Base-by-base conservation (phyloP, 1,140 invertebrate species). In the Calosoma granatense region DNA sequence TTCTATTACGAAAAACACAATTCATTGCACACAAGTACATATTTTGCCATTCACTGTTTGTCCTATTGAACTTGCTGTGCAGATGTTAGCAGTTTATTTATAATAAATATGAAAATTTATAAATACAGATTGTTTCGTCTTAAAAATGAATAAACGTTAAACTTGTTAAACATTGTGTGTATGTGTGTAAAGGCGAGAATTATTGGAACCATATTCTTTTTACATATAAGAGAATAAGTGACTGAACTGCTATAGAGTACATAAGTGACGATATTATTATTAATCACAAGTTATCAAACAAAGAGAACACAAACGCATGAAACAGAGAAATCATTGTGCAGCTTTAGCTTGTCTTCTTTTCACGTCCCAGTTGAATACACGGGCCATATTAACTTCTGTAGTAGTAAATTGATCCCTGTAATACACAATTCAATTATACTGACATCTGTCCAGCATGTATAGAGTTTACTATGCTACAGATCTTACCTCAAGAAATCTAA, bases 361-460 rank as follows among this genome's bases (percentile, higher is more conserved):
- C 0, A 97, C 90, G 76, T 95, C 88, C 92, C 93, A 97, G 72
- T 97, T 97, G 67, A 90, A 95, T 20, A 97, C 90, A 67, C 94
- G 76, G 30, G 94, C 94, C 90, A 97, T 96, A 69, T 96, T 98
- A 2, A 99, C 96, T 85, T 99, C 95, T 51, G 92, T 94, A 9
- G 94, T 98, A 4, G 96, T 98, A 68, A 94, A 90, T 75, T 98
- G 96, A 81, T 98, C 95, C 67, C 92, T 88, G 60, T 67, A 79
- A 80, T n/a, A n/a, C n/a, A 64, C 61, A 57, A 54, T 56, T 14
- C 26, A 54, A 23, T 19, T 52, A 21, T 17, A 2, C n/a, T n/a
- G 30, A 54, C 4, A 11, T 54, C 3, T 26, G 2, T 26, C 20
- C 20, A 53, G 4, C 15, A 2, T 53, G 19, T 20, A 20, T 6